Conservation (phyloP, 2,888 invertebrate genomes). For the Ctena decussata region DNA sequence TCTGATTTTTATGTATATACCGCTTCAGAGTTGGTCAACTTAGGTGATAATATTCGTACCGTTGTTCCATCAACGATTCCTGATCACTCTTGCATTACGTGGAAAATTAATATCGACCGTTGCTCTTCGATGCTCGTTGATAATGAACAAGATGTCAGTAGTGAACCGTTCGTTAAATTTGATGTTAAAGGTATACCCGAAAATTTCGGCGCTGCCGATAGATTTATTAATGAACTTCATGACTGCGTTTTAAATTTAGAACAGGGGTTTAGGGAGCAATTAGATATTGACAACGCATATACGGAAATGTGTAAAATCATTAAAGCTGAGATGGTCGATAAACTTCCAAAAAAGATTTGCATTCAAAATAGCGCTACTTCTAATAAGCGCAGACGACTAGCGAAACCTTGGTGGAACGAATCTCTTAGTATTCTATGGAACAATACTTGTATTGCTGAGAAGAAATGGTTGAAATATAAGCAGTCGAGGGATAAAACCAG, state of each 20-base stretch:
- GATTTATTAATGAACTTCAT: background rate
- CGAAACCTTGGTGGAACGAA: slow-evolving; percentile 5
- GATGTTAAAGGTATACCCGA: background rate
- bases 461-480: background rate
- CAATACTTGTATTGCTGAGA: background rate
- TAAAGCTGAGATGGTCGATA: background rate
- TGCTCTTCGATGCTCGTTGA: background rate
- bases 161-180: background rate
- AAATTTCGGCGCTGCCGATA: background rate
- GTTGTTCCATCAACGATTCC: background rate
- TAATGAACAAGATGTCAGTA: too few relatives aligned
- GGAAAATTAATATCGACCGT: background rate
- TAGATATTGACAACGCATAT: background rate
- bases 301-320: background rate
- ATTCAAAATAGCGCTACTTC: background rate
- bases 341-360: background rate
- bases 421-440: background rate
- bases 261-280: background rate
- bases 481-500: background rate
- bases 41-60: background rate
- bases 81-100: background rate
- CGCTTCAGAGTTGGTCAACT: background rate
- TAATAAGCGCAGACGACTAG: background rate
- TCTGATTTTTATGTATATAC: slow-evolving; percentile 3
- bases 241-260: background rate